These are phyloP conservation scores for Melitaea athalia DNA, from an alignment of 2,888 invertebrate genomes.

Conservation along the genomic window DNA sequence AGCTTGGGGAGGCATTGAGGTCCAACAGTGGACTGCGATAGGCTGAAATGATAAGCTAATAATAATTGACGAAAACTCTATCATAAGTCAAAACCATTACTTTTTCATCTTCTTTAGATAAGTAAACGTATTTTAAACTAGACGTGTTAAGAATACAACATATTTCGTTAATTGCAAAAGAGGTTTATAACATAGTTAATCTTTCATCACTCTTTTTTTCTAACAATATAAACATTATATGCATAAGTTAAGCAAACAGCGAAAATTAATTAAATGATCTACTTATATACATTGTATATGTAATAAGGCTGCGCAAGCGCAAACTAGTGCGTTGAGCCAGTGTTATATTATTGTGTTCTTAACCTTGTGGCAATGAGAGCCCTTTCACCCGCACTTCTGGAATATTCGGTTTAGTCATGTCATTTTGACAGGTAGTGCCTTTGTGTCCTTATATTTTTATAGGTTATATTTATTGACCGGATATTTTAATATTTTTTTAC, in stretches of 20 bases:
- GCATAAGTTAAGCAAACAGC: slow-evolving; percentile 18
- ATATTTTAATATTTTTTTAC: no score
- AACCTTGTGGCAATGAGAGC: slow-evolving; percentile 43
- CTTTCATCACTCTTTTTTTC: slow-evolving; percentile 18
- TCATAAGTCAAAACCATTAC: no score
- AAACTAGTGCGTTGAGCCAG: slow-evolving; percentile 32
- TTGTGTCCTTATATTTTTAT: background rate
- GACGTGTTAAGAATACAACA: background rate
- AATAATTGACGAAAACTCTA: background rate
- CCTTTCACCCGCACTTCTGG: slow-evolving; percentile 47
- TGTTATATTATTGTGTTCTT: slow-evolving; percentile 37
- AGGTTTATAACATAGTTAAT: background rate
- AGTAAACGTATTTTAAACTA: background rate
- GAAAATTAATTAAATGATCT: slow-evolving; percentile 21
- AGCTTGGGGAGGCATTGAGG: no score
- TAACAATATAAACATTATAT: slow-evolving; percentile 19
- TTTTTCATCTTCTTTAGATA: no score
- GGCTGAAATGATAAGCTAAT: no score
- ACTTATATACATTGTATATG: slow-evolving; percentile 19
- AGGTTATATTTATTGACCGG: no score
- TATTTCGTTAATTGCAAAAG: background rate
- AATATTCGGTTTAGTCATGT: slow-evolving; percentile 37
- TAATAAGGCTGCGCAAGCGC: slow-evolving; percentile 26
- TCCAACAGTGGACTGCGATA: no score
- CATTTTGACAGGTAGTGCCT: slow-evolving; percentile 8